Evolutionary conservation across 1,140 invertebrate genomes (phyloP).

Genomic region (Acromyrmex charruanus): DNA sequence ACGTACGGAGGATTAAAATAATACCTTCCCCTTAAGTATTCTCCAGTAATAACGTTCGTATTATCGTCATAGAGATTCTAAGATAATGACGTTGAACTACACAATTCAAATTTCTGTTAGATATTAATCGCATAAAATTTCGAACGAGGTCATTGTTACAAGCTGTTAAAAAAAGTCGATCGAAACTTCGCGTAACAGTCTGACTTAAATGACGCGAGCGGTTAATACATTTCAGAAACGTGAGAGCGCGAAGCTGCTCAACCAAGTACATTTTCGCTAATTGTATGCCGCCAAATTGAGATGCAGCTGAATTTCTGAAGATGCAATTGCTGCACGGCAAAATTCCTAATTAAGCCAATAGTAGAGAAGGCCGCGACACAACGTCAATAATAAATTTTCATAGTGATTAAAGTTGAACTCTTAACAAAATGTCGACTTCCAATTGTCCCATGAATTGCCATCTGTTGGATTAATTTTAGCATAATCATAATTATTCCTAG

Average conservation of each 20-base stretch:
- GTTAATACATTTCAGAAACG: slow-evolving; percentile 35
- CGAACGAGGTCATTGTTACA: neutral
- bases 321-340: slow-evolving; percentile 33
- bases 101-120: neutral
- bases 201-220: neutral
- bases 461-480: slow-evolving; percentile 9
- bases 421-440: neutral
- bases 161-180: neutral
- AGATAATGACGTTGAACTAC: neutral
- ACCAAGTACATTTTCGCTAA: slow-evolving; percentile 31
- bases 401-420: slow-evolving; percentile 19
- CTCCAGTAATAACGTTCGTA: slow-evolving; percentile 5
- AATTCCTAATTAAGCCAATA: slow-evolving; percentile 58
- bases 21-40: neutral
- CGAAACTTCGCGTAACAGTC: neutral
- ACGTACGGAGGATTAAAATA: slow-evolving; percentile 37
- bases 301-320: slow-evolving; percentile 48
- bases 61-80: slow-evolving; percentile 14
- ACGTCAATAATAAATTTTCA: slow-evolving; percentile 46
- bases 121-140: slow-evolving; percentile 27
- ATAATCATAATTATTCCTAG: neutral
- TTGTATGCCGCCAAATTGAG: slow-evolving; percentile 43
- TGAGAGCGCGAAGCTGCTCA: slow-evolving; percentile 10
- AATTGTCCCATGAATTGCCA: neutral
- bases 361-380: neutral